Evolutionary conservation across 2,888 invertebrate genomes (phyloP), one percentile per base, ranked within the genome.

Genomic region (Abrostola triplasia): DNA sequence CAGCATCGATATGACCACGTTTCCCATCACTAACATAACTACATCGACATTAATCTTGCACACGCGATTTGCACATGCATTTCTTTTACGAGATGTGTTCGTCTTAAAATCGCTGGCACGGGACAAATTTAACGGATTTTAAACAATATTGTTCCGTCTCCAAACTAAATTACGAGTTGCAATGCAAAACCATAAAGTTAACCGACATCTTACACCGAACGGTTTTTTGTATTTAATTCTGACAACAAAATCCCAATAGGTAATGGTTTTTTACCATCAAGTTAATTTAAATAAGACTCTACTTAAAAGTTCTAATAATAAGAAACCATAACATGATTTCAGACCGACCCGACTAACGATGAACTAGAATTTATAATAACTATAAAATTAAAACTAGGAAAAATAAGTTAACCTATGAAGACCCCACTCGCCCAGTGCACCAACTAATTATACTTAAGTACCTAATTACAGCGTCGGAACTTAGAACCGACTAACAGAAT

Each of bases 1-100:
- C 10, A 13, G 9, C 56, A 65, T 59, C 61, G 64, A 64, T 38
- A 61, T 58, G 8, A 0, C n/a, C 48, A 4, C 36, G 5, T 0
- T 12, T 10, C 41, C 54, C 76, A 56, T 66, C 67, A 49, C 73
- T 70, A 60, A n/a, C 37, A 36, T 56, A 59, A 8, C 38, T 56
- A 61, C 65, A 56, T 64, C 77, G 67, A 66, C 65, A 75, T 77
- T 64, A 75, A 72, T 75, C 77, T 67, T 62, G 71, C 56, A 55
- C 59, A 65, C 65, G 66, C 63, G 67, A 70, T 70, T 75, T 73
- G 77, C 64, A 59, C 53, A 61, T 58, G 42, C 61, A 62, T 67
- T 55, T 66, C 60, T 59, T 67, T 72, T 48, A 57, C 62, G 54
- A 57, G 61, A 68, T 68, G 67, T 61, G 47, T 68, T 63, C 61